phyloP scores from a whole-genome alignment of 1,140 invertebrate species.

The Bombus sylvicola region DNA sequence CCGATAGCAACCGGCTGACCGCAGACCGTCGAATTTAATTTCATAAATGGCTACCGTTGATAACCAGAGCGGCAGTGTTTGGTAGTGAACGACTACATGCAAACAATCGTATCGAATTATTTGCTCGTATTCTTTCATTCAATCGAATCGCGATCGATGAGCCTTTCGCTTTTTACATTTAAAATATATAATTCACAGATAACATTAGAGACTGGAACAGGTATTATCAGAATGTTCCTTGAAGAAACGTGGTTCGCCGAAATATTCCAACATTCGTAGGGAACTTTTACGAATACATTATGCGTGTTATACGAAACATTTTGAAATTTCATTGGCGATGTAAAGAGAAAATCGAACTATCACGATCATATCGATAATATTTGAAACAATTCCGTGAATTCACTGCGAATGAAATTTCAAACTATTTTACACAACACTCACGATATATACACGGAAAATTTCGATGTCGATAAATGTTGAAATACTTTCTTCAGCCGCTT shows the following conservation, averaged over 20 bases:
- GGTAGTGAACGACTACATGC: conserved; percentile 33
- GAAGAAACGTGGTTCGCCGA: background rate
- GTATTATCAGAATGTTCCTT: background rate
- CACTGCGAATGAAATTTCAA: background rate
- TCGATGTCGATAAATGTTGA: too few species aligned
- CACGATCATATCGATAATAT: background rate
- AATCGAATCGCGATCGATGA: background rate
- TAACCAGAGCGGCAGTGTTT: conserved; percentile 29
- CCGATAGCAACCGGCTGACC: conserved; percentile 51
- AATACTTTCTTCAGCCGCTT: too few species aligned
- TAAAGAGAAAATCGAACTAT: background rate
- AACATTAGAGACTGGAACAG: too few species aligned
- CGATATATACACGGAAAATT: background rate
- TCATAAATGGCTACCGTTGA: conserved; percentile 69
- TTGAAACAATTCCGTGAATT: background rate
- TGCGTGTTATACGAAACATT: background rate
- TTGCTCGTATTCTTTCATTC: conserved; percentile 27
- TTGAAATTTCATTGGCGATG: background rate
- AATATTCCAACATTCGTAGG: background rate
- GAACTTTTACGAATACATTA: background rate
- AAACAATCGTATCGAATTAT: conserved; percentile 44
- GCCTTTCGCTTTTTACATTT: background rate
- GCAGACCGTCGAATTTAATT: conserved; percentile 73
- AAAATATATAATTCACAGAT: too few species aligned
- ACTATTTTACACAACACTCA: background rate